These are phyloP conservation scores for Dasyurus viverrinus DNA, from an alignment of 2,113 vertebrate genomes.

Conservation along the genomic window DNA sequence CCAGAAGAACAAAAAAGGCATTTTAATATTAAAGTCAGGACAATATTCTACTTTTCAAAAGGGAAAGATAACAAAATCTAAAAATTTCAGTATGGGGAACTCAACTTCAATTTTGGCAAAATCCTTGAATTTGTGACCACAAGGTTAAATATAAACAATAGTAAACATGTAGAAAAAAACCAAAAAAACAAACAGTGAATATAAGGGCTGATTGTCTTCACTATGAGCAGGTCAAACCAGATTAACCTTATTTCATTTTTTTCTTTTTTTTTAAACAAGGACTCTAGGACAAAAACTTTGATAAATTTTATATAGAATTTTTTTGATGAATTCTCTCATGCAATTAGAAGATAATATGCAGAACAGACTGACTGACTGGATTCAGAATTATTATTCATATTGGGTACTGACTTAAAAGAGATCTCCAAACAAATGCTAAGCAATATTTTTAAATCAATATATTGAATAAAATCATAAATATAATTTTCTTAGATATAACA, in stretches of 20 bases:
- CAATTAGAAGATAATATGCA: not conserved
- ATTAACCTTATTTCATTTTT: too few relatives aligned
- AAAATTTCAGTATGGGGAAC: not conserved
- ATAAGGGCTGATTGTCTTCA: not conserved
- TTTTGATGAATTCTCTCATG: not conserved
- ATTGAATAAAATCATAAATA: not conserved
- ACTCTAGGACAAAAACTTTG: not conserved
- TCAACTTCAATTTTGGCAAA: not conserved
- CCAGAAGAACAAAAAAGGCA: not conserved
- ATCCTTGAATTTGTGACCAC: not conserved
- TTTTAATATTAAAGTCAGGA: not conserved
- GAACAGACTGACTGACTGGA: not conserved
- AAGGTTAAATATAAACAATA: not conserved
- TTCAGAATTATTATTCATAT: not conserved
- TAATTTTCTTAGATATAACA: not conserved
- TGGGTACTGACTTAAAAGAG: not conserved
- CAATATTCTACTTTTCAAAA: not conserved
- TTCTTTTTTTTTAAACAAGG: too few relatives aligned
- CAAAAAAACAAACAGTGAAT: not conserved
- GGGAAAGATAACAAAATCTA: not conserved
- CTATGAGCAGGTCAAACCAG: not conserved
- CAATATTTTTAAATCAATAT: not conserved
- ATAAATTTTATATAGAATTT: not conserved
- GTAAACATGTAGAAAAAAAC: not conserved
- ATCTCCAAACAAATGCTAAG: not conserved